phyloP scores from a whole-genome alignment of 2,888 invertebrate genomes.

The Erynnis tages region DNA sequence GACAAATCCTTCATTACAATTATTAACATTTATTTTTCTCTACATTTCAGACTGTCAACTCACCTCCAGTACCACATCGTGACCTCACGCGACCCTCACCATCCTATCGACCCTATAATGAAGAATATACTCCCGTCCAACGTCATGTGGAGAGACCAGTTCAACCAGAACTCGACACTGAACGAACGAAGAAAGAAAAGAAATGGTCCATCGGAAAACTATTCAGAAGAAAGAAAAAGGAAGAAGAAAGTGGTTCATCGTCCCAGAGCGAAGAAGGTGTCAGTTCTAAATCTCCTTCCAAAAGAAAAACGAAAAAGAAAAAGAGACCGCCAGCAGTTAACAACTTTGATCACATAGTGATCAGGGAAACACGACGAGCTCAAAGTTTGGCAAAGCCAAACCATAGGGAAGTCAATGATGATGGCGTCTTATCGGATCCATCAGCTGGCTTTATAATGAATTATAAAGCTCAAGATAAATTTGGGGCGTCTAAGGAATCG shows the following conservation, averaged over 20 bases:
- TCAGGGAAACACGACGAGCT: constrained; percentile 75
- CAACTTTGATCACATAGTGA: constrained; percentile 85
- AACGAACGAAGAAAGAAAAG: constrained; percentile 81
- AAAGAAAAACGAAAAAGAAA: constrained; percentile 76
- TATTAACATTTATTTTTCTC: constrained; percentile 31
- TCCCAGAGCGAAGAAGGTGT: constrained; percentile 76
- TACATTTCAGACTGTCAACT: constrained; percentile 77
- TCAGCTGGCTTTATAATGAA: constrained; percentile 74
- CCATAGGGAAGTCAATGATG: constrained; percentile 64
- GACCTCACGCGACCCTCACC: constrained; percentile 58
- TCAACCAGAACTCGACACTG: constrained; percentile 58
- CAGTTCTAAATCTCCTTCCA: constrained; percentile 64
- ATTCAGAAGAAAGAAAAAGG: constrained; percentile 88
- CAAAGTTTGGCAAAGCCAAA: constrained; percentile 72
- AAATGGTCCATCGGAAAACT: constrained; percentile 92
- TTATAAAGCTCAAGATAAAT: constrained; percentile 60
- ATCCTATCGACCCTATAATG: constrained; percentile 65
- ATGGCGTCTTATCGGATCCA: constrained; percentile 82
- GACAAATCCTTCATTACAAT: no score
- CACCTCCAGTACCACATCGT: constrained; percentile 71
- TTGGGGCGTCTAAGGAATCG: constrained; percentile 64
- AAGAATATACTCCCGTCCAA: constrained; percentile 64
- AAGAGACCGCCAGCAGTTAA: constrained; percentile 76
- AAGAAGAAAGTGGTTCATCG: constrained; percentile 81
- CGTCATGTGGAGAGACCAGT: constrained; percentile 59